Conservation (phyloP, 2,888 invertebrate genomes). For the Diabrotica balteata region DNA sequence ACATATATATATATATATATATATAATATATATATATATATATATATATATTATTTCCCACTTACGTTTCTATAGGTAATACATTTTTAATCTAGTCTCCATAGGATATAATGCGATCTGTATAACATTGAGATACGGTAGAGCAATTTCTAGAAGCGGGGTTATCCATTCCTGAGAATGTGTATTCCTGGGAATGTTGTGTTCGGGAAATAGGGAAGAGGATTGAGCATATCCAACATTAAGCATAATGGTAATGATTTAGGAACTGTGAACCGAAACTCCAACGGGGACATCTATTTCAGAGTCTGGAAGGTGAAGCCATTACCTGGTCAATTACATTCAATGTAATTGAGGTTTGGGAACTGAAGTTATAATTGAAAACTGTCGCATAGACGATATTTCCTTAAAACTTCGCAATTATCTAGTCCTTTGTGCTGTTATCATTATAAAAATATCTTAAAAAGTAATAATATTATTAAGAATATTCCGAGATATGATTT, state of each 20-base stretch:
- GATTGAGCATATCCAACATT: slow-evolving; percentile 44
- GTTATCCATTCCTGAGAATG: slow-evolving; percentile 12
- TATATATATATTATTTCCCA: too few species aligned
- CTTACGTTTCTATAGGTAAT: too few species aligned
- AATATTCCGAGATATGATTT: neutral
- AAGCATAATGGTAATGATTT: slow-evolving; percentile 54
- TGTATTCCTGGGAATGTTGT: too few species aligned
- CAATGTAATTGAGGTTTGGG: slow-evolving; percentile 60
- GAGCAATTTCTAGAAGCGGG: slow-evolving; percentile 16
- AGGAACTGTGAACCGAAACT: slow-evolving; percentile 51
- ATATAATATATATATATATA: too few species aligned
- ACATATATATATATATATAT: too few species aligned
- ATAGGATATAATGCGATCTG: too few species aligned
- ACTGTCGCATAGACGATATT: slow-evolving; percentile 60
- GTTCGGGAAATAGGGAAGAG: slow-evolving; percentile 14
- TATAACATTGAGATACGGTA: too few species aligned
- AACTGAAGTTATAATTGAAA: slow-evolving; percentile 61
- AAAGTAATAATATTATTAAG: slow-evolving; percentile 7
- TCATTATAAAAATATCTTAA: slow-evolving; percentile 42
- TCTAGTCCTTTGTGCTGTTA: slow-evolving; percentile 52
- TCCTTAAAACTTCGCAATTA: slow-evolving; percentile 60
- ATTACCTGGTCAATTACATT: slow-evolving; percentile 62
- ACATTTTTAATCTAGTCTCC: too few species aligned
- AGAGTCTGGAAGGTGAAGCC: slow-evolving; percentile 58
- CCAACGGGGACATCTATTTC: slow-evolving; percentile 51